Base-by-base conservation (phyloP, 2,888 invertebrate genomes). In the Caenorhabditis zanzibari region DNA sequence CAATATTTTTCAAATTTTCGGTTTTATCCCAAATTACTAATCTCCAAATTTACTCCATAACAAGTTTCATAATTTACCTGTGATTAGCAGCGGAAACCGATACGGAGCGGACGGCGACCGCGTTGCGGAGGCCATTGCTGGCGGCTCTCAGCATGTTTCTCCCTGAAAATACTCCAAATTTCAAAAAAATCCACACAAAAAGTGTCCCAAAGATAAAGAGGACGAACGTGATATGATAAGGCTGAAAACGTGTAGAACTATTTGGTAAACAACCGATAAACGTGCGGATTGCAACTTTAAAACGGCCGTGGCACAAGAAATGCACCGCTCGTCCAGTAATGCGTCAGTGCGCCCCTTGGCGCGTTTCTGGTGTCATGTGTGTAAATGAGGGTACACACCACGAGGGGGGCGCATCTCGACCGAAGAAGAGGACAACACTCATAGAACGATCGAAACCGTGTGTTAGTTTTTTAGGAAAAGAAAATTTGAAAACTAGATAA, bases 61-160 rank as follows among this genome's bases (percentile, higher is more conserved):
- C 12, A 12, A 14, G n/a, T n/a, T 26, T 12, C 16, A 3, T 35
- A 32, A n/a, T 12, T 71, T 59, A 82, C 82, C 82, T 82, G 49
- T 75, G 56, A 28, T 79, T 74, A 24, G 38, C 76, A 49, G 86
- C 76, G 22, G 85, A 76, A n/a, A 82, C 66, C n/a, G 84, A 82
- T 22, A 87, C 71, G 24, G 74, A 75, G 32, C 87, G 82, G 52
- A 76, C 68, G 26, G 82, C 64, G 49, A 85, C 74, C 49, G 82
- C 71, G 32, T 71, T 80, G 56, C 84, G 83, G 56, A 85, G 63
- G 71, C 85, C 83, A 47, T 72, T 74, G 68, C 80, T 72, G 71
- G 87, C 86, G 73, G 69, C 84, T 56, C 85, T 73, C 56, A 87
- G 84, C 87, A 87, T 87, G 24, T 49, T 47, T 69, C 54, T 47